These are phyloP conservation scores for Hetaerina titia DNA, from an alignment of 2,888 invertebrate genomes.

Conservation along the genomic window DNA sequence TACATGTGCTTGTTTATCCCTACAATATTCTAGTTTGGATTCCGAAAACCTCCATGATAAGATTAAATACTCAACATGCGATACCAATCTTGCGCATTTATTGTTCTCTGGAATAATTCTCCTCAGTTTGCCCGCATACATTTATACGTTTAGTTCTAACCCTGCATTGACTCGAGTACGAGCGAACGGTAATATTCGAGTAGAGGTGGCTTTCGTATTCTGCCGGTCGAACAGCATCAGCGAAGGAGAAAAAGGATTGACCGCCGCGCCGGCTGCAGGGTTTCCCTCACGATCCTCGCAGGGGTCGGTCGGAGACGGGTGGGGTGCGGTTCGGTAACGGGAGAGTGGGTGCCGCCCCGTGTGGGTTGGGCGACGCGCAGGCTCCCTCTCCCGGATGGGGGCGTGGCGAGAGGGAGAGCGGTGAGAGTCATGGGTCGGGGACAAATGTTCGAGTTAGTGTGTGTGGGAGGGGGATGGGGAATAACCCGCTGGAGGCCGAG, in stretches of 20 bases:
- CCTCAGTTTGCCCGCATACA: too few relatives aligned
- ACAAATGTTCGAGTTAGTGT: constrained; percentile 46
- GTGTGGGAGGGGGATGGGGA: not conserved
- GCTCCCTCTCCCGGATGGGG: constrained; percentile 41
- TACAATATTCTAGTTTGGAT: too few relatives aligned
- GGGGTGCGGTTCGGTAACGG: not conserved
- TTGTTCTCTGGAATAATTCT: too few relatives aligned
- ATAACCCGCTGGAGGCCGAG: not conserved
- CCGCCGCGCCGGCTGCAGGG: not conserved
- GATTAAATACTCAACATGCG: too few relatives aligned
- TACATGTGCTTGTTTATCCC: too few relatives aligned
- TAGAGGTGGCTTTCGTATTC: not conserved
- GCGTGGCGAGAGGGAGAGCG: constrained; percentile 34
- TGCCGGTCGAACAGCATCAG: too few relatives aligned
- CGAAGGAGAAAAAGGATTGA: not conserved
- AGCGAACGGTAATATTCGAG: not conserved
- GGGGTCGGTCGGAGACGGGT: not conserved
- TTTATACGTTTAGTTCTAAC: too few relatives aligned
- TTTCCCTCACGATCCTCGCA: not conserved
- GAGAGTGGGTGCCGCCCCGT: not conserved
- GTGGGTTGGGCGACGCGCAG: constrained; percentile 44
- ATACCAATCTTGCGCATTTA: too few relatives aligned
- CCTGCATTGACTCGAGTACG: not conserved
- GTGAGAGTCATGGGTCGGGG: constrained; percentile 34
- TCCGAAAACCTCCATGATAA: too few relatives aligned